phyloP scores from a whole-genome alignment of 2,797 vertebrate species.

The Labeo calbasu region DNA sequence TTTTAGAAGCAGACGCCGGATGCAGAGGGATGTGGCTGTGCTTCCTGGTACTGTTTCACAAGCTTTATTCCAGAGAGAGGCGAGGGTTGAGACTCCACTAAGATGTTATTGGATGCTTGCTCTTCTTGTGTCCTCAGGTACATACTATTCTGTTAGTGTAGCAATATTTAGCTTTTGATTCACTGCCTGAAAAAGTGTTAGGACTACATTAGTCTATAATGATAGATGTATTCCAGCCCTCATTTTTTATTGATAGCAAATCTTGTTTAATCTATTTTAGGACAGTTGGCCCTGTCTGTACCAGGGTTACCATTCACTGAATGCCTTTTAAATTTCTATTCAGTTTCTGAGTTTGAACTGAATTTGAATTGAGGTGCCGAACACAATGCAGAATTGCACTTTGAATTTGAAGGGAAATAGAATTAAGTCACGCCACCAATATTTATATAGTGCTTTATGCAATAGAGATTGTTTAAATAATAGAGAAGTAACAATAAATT shows the following conservation, averaged over 20 bases:
- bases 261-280: constrained; percentile 14
- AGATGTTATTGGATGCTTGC: constrained; percentile 23
- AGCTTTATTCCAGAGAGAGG: constrained; percentile 26
- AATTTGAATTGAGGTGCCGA: not conserved
- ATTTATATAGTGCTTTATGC: not conserved
- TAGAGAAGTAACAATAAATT: not conserved
- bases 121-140: not conserved
- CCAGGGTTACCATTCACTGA: not conserved
- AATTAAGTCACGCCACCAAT: not conserved
- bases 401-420: not conserved
- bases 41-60: constrained; percentile 54
- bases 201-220: constrained; percentile 1
- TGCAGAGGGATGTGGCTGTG: constrained; percentile 37
- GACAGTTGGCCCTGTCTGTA: not conserved
- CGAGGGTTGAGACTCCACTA: constrained; percentile 16
- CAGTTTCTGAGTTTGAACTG: constrained; percentile 11
- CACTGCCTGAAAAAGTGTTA: not conserved
- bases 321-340: not conserved
- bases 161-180: constrained; percentile 17
- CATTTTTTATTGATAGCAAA: constrained; percentile 7
- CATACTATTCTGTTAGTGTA: constrained; percentile 13
- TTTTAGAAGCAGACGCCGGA: constrained; percentile 50
- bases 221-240: not conserved
- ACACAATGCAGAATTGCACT: not conserved
- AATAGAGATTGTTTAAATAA: not conserved